These are phyloP conservation scores for Bettongia penicillata DNA, from an alignment of 2,113 vertebrate species.

Conservation along the genomic window DNA sequence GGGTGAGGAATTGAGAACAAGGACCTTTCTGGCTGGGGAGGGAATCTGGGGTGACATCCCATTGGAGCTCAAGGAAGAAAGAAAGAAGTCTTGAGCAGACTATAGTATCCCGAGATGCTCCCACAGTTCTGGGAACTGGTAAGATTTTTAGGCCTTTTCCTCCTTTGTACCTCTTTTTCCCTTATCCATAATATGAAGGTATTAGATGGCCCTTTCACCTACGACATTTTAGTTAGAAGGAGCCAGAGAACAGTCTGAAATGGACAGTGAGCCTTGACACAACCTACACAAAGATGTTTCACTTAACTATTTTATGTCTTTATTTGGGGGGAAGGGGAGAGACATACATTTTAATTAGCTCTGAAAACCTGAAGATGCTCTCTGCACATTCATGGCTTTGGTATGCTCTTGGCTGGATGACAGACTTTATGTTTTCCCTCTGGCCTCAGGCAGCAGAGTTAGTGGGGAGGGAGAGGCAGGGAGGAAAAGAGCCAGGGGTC, in stretches of 20 bases:
- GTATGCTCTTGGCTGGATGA: constrained; percentile 69
- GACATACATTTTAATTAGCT: constrained; percentile 73
- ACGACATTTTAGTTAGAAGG: neutral
- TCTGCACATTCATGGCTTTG: constrained; percentile 75
- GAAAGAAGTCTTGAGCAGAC: neutral
- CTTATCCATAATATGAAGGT: neutral
- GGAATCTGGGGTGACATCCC: neutral
- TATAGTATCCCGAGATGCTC: neutral
- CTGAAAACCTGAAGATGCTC: constrained; percentile 70
- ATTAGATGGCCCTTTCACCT: neutral
- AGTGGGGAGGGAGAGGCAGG: neutral
- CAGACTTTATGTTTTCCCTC: neutral
- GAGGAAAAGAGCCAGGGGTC: neutral
- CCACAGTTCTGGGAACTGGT: neutral
- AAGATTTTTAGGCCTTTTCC: neutral
- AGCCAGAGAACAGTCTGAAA: neutral
- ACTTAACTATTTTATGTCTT: neutral
- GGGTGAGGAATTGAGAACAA: neutral
- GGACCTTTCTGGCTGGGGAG: neutral
- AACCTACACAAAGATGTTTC: neutral
- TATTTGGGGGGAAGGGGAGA: neutral
- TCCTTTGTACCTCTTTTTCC: neutral
- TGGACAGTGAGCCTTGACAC: neutral
- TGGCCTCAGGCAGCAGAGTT: neutral
- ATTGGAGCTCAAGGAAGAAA: neutral